Evolutionary conservation across 2,797 vertebrate species (phyloP).

Genomic region (Taenioides sp.): DNA sequence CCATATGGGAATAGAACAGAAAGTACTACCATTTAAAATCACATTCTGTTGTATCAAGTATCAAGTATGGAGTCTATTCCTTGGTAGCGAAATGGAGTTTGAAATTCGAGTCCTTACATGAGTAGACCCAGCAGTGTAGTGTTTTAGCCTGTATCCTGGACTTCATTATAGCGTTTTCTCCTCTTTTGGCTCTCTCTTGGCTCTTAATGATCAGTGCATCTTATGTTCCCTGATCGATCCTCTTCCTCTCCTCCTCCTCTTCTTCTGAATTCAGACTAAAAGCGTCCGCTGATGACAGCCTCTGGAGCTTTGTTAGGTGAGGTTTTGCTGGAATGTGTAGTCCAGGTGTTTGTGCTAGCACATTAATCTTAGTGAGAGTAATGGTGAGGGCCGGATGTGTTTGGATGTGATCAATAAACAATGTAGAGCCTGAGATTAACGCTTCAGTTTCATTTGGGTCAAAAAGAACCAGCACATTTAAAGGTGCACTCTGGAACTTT

Average conservation of each 20-base stretch:
- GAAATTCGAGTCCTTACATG: no score
- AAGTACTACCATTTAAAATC: no score
- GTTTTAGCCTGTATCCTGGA: slow-evolving; percentile 14
- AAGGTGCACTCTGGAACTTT: no score
- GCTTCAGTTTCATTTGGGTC: background rate
- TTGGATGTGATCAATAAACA: slow-evolving; percentile 15
- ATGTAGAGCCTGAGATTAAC: slow-evolving; percentile 11
- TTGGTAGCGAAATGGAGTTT: no score
- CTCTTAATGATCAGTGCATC: slow-evolving; percentile 55
- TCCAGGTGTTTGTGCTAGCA: slow-evolving; percentile 42
- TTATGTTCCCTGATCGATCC: slow-evolving; percentile 58
- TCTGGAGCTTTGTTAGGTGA: slow-evolving; percentile 26
- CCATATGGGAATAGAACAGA: no score
- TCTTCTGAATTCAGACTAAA: slow-evolving; percentile 42
- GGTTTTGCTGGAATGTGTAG: background rate
- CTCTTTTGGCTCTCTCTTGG: slow-evolving; percentile 36
- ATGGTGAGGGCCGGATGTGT: slow-evolving; percentile 31
- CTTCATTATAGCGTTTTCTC: slow-evolving; percentile 38
- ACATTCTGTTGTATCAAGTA: no score
- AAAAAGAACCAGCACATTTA: no score
- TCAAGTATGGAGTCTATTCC: no score
- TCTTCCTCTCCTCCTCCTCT: slow-evolving; percentile 10
- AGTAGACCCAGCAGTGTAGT: background rate
- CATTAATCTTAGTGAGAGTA: slow-evolving; percentile 64
- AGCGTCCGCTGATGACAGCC: slow-evolving; percentile 42